Evolutionary conservation across 2,113 vertebrate genomes (phyloP).

Genomic region (Serilophus lunatus): DNA sequence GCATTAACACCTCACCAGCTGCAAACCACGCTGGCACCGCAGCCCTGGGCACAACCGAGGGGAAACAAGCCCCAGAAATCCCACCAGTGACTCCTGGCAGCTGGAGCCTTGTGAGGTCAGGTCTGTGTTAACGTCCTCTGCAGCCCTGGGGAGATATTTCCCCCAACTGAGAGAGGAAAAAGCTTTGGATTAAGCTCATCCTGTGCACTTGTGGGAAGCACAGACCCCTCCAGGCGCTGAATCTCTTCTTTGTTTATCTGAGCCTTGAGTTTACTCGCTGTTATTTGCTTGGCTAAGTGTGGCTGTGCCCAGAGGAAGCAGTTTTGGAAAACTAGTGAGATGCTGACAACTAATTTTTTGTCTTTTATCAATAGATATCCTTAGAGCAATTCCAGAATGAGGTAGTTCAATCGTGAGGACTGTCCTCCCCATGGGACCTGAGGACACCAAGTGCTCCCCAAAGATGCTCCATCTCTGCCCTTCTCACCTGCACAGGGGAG

Average conservation of each 20-base stretch:
- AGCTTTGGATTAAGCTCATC: neutral
- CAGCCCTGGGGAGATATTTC: neutral
- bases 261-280: neutral
- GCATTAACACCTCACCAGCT: neutral
- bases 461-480: neutral
- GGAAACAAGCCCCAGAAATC: rapidly evolving
- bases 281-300: neutral
- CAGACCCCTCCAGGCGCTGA: neutral
- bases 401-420: rapidly evolving
- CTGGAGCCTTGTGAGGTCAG: neutral
- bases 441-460: neutral
- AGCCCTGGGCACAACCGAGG: neutral
- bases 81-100: neutral
- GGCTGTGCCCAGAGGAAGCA: neutral
- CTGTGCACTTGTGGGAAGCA: neutral
- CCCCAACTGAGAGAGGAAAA: neutral
- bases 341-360: neutral
- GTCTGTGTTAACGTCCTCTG: too few species aligned
- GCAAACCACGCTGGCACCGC: neutral
- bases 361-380: too few species aligned
- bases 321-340: neutral
- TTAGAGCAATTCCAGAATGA: neutral
- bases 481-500: neutral
- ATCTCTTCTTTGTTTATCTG: neutral
- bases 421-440: rapidly evolving